phyloP scores from a whole-genome alignment of 2,888 invertebrate genomes.

The Leptinotarsa rubiginosa region DNA sequence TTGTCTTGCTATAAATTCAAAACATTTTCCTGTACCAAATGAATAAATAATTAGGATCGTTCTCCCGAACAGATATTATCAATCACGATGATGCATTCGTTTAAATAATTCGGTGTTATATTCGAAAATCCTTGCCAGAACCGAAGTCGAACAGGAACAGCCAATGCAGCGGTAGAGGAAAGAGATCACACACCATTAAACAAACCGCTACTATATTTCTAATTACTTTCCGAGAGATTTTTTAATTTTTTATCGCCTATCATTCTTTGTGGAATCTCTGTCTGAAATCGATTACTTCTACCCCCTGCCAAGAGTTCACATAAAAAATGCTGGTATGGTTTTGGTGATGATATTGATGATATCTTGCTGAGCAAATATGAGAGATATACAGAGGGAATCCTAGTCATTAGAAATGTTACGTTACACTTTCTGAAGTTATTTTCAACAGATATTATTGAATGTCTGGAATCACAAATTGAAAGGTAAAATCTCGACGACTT shows the following conservation, averaged over 20 bases:
- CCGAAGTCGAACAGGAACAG: conserved; percentile 33
- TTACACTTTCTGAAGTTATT: no score
- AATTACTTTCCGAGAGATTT: conserved; percentile 49
- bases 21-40: conserved; percentile 11
- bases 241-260: conserved; percentile 45
- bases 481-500: no score
- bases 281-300: conserved; percentile 20
- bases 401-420: no score
- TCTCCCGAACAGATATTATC: conserved; percentile 13
- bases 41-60: conserved; percentile 20
- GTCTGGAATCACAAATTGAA: no score
- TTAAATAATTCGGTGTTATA: conserved; percentile 8
- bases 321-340: background rate
- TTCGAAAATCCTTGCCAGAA: conserved; percentile 11
- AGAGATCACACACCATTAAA: conserved; percentile 46
- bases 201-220: conserved; percentile 49
- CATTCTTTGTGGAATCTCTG: conserved; percentile 28
- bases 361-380: no score
- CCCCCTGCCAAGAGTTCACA: background rate
- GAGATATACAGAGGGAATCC: no score
- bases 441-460: no score
- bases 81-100: conserved; percentile 6
- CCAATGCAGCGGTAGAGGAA: conserved; percentile 23
- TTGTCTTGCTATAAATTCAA: background rate
- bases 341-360: background rate